phyloP scores from a whole-genome alignment of 2,797 vertebrate genomes.

The Chaunax sp. region DNA sequence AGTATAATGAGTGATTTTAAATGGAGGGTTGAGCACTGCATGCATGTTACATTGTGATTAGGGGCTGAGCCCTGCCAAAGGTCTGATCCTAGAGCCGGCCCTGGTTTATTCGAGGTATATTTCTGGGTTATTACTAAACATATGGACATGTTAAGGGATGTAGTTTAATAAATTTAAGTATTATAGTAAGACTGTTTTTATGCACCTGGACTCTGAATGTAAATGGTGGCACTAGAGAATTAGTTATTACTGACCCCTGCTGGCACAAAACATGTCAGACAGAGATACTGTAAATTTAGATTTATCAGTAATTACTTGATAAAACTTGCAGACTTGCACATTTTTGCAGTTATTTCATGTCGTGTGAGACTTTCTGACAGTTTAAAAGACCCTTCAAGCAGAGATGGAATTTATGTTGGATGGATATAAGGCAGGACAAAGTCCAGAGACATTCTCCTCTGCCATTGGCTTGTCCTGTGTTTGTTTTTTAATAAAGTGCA shows the following conservation, averaged over 20 bases:
- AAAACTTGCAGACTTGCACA: not conserved
- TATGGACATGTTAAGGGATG: not conserved
- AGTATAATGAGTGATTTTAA: too few relatives aligned
- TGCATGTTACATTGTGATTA: too few relatives aligned
- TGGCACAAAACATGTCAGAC: slow-evolving; percentile 14
- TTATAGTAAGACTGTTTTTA: not conserved
- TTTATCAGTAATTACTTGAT: slow-evolving; percentile 26
- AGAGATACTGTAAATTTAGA: slow-evolving; percentile 5
- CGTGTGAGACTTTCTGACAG: slow-evolving; percentile 26
- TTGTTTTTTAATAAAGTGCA: not conserved
- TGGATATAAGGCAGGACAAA: slow-evolving; percentile 34
- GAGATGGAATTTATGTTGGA: slow-evolving; percentile 27
- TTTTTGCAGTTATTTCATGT: slow-evolving; percentile 36
- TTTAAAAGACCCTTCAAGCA: slow-evolving; percentile 23
- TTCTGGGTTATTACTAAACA: not conserved
- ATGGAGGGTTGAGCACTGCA: too few relatives aligned
- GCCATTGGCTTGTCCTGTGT: not conserved
- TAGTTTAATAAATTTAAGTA: not conserved
- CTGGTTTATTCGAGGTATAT: too few relatives aligned
- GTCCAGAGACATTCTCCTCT: slow-evolving; percentile 11
- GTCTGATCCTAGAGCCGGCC: too few relatives aligned
- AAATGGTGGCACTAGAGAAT: not conserved
- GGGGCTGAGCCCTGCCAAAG: too few relatives aligned
- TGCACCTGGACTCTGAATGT: not conserved
- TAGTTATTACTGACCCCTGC: not conserved